Evolutionary conservation across 2,888 invertebrate species (phyloP), one percentile per base, ranked within the genome.

Genomic region (Eretmocerus hayati): DNA sequence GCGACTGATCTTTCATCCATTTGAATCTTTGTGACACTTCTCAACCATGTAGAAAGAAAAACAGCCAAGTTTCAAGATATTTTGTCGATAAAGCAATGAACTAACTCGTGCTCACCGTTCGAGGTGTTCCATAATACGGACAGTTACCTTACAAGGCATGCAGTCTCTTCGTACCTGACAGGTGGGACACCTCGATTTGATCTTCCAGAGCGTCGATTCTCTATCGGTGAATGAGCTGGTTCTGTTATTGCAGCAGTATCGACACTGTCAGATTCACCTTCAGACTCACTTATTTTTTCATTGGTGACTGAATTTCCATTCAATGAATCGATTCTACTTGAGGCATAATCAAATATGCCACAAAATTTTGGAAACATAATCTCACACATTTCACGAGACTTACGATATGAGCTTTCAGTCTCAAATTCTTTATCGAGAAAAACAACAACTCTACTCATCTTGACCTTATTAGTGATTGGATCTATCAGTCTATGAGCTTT

Each of bases 401-500:
- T 13, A 8, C 15, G n/a, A 5, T 5, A 15, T 5, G 11, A 5
- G 9, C 11, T 15, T 15, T 15, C 8, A 15, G 15, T 33, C 30
- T 30, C 13, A 9, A 13, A 13, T 5, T 21, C 20, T 26, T 39
- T 22, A 2, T 39, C 23, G 26, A 39, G n/a, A 30, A 37, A 48
- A 33, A 16, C 44, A 1, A 56, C 58, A 23, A 58, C 58, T 1
- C 56, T 37, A 32, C 56, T 58, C n/a, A 54, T 54, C 2, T 16
- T 52, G 1, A 56, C 32, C 15, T 42, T 41, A 20, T 46, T 38
- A 1, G 54, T 58, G 1, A 3, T 13, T 4, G 9, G 18, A 21
- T 55, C 46, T 2, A 57, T 18, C 15, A 58, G 49, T 21, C 55
- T 38, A 36, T 48, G 57, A 5, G 53, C 56, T 26, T 58, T 60